These are phyloP conservation scores for Sinelater perroti DNA, from an alignment of 2,888 invertebrate species.

Conservation along the genomic window DNA sequence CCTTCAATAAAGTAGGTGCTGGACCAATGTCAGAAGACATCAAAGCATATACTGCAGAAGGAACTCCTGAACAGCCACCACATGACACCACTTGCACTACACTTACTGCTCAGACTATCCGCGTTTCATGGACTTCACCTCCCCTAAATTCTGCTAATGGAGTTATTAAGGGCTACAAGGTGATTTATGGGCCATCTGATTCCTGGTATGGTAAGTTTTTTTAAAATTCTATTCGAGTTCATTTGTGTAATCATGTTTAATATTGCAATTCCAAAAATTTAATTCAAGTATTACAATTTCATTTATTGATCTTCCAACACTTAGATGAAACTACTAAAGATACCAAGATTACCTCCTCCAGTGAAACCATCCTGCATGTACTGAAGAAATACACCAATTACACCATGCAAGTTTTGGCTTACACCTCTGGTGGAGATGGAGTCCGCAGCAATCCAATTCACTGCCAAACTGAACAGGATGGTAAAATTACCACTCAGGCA, in stretches of 20 bases:
- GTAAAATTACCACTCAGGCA: constrained; percentile 67
- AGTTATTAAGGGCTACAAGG: constrained; percentile 95
- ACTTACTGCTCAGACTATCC: constrained; percentile 91
- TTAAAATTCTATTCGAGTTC: background rate
- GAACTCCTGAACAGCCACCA: constrained; percentile 90
- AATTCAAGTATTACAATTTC: too few species aligned
- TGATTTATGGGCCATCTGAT: constrained; percentile 89
- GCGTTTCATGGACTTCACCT: constrained; percentile 94
- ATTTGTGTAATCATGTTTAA: too few species aligned
- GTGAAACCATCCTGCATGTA: constrained; percentile 92
- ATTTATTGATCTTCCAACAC: constrained; percentile 10
- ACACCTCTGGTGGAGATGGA: constrained; percentile 94
- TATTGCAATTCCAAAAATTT: background rate
- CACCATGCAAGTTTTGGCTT: constrained; percentile 95
- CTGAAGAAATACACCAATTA: constrained; percentile 96
- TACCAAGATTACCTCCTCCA: constrained; percentile 90
- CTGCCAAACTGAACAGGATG: constrained; percentile 95
- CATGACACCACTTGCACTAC: constrained; percentile 93
- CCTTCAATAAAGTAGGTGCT: constrained; percentile 92
- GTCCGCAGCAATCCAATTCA: constrained; percentile 87
- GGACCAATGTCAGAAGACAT: constrained; percentile 91
- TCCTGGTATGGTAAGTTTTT: constrained; percentile 86
- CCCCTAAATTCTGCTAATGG: constrained; percentile 92
- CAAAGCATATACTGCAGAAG: constrained; percentile 93
- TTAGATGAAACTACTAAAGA: constrained; percentile 91